These are phyloP conservation scores for Oreotrochilus melanogaster DNA, from an alignment of 2,113 vertebrate species.

Conservation along the genomic window DNA sequence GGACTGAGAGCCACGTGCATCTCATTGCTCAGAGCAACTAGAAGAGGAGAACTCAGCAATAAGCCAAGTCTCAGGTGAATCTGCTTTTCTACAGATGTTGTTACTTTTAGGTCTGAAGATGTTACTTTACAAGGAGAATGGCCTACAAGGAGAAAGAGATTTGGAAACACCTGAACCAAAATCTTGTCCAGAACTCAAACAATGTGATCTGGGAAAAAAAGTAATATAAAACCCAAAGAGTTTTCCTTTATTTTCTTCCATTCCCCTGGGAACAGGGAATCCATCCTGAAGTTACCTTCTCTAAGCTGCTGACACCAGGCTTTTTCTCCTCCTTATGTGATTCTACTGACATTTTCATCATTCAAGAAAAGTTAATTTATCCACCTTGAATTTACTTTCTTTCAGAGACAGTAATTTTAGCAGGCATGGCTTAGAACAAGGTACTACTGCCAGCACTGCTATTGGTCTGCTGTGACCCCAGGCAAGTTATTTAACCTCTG, in stretches of 20 bases:
- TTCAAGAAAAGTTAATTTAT: slow-evolving; percentile 61
- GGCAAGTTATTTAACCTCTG: slow-evolving; percentile 36
- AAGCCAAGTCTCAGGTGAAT: not conserved
- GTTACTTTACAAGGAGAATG: not conserved
- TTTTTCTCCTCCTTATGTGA: not conserved
- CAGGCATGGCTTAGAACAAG: not conserved
- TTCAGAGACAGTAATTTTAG: not conserved
- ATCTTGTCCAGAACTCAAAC: not conserved
- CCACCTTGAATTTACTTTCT: not conserved
- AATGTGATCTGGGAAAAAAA: not conserved
- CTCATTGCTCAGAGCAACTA: not conserved
- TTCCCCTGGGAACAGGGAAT: not conserved
- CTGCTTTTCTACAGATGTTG: not conserved
- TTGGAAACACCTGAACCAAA: not conserved
- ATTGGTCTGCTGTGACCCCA: slow-evolving; percentile 26
- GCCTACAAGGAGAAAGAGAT: not conserved
- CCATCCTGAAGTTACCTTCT: not conserved
- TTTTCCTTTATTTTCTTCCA: not conserved
- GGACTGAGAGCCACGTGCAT: not conserved
- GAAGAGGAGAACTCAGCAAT: not conserved
- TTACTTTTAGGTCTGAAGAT: not conserved
- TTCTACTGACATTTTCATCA: slow-evolving; percentile 16
- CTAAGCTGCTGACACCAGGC: not conserved
- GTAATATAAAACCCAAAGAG: not conserved
- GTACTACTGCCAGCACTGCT: not conserved